Percentiles rank a stretch among this genome's conserved stretches.
Conservation (phyloP, 2,113 vertebrate genomes). For the Dolichotis patagonum region DNA sequence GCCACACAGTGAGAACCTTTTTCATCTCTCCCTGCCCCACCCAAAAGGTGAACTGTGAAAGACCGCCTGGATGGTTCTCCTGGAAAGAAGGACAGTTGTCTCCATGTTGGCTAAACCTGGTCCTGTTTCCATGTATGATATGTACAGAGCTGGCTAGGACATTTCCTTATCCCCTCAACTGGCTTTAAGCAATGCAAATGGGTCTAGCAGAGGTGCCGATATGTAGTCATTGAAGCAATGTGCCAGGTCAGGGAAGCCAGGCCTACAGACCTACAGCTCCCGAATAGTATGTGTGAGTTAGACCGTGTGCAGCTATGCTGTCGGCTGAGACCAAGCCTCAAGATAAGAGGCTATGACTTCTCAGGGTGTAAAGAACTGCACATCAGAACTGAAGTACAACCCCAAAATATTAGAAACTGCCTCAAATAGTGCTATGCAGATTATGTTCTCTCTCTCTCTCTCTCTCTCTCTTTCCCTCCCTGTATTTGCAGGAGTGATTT, state of each 20-base stretch:
- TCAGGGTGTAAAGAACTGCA: neutral
- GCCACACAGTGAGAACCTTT: neutral
- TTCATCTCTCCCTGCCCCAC: neutral
- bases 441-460: neutral
- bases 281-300: too few species aligned
- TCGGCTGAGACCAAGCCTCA: neutral
- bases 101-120: neutral
- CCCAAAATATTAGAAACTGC: neutral
- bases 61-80: neutral
- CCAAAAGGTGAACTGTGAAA: neutral
- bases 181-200: neutral
- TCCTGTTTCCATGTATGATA: neutral
- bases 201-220: neutral
- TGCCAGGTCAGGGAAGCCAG: neutral
- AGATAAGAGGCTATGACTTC: neutral
- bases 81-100: neutral
- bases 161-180: neutral
- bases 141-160: neutral
- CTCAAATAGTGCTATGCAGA: too few species aligned
- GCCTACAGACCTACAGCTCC: neutral
- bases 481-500: neutral
- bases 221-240: neutral
- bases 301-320: too few species aligned
- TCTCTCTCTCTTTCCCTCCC: too few species aligned
- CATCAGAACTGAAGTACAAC: neutral